phyloP scores from a whole-genome alignment of 2,113 vertebrate species.

The Butastur rufipennis region DNA sequence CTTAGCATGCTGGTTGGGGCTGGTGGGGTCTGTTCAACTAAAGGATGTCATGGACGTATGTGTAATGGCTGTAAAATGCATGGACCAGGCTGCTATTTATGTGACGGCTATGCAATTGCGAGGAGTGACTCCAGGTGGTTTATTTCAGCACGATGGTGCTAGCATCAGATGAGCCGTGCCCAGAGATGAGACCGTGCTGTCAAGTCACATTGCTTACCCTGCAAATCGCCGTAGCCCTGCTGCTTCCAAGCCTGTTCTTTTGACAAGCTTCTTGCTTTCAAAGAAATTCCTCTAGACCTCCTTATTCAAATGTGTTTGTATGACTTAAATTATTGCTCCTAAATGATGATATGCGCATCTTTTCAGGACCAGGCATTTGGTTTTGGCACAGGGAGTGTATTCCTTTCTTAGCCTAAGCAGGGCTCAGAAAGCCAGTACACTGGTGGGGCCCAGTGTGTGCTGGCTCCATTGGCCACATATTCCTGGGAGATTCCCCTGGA shows the following conservation, averaged over 20 bases:
- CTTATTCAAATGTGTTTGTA: background rate
- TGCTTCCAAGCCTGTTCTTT: background rate
- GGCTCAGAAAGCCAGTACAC: background rate
- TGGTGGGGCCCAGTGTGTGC: background rate
- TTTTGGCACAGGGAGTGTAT: background rate
- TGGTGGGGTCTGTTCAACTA: constrained; percentile 16
- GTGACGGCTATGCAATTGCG: background rate
- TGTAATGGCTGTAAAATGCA: constrained; percentile 53
- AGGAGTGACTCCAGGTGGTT: constrained; percentile 67
- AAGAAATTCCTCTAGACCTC: background rate
- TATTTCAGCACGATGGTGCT: background rate
- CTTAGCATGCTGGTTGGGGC: background rate
- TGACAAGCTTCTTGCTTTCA: background rate
- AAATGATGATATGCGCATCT: background rate
- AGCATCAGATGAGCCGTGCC: background rate
- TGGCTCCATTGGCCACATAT: background rate
- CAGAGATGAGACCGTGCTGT: background rate
- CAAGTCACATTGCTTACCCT: background rate
- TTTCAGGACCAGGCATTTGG: background rate
- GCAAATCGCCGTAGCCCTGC: rapidly evolving
- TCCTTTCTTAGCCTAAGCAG: background rate
- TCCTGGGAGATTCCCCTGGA: background rate
- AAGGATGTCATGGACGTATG: constrained; percentile 5
- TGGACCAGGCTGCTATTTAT: background rate
- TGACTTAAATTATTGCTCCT: background rate